A percentile compares a stretch with the other conserved stretches of the same genome.
Conservation (phyloP, 2,113 vertebrate species). For the Corythornis cristatus region DNA sequence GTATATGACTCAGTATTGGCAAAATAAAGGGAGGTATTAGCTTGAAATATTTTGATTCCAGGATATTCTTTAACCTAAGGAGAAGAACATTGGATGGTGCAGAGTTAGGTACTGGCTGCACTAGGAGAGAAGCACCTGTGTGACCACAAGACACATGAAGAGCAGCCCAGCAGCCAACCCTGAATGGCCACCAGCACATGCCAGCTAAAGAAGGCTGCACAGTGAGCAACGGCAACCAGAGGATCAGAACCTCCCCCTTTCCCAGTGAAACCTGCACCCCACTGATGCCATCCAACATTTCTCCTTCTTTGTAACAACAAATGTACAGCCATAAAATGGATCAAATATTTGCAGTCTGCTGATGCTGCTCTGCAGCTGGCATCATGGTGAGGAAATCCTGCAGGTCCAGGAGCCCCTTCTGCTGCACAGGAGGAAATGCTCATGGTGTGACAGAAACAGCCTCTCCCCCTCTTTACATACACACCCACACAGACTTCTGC, state of each 20-base stretch:
- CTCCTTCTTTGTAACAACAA: neutral
- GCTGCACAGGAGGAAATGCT: neutral
- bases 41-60: conserved; percentile 97
- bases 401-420: neutral
- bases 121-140: neutral
- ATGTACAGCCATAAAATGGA: neutral
- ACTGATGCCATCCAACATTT: neutral
- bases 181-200: neutral
- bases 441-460: neutral
- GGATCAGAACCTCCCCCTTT: neutral
- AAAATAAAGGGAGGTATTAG: conserved; percentile 93
- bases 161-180: neutral
- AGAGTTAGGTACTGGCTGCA: neutral
- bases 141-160: neutral
- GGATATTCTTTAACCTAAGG: conserved; percentile 83
- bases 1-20: conserved; percentile 93
- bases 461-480: neutral
- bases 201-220: neutral
- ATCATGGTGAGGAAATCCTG: neutral
- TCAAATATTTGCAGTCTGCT: neutral
- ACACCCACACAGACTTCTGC: neutral
- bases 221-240: neutral
- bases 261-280: neutral
- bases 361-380: neutral
- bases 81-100: neutral